These are phyloP conservation scores for Lasioglossum pauxillum DNA, from an alignment of 2,888 invertebrate genomes.

Conservation along the genomic window DNA sequence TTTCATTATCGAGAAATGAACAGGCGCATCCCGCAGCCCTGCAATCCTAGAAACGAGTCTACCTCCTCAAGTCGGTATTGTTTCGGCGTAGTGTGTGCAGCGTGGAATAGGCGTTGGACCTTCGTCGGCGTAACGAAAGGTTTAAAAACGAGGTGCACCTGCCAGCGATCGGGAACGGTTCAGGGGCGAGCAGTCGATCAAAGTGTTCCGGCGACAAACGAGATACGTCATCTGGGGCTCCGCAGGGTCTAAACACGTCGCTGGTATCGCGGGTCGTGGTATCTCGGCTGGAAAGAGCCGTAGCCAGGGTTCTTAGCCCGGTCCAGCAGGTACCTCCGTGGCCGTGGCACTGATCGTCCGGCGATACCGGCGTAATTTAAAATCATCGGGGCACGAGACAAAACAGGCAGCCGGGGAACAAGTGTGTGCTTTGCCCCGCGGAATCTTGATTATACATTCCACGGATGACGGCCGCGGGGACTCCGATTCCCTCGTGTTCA, in stretches of 20 bases:
- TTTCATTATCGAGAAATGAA: too few species aligned
- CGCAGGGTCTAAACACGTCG: slow-evolving; percentile 65
- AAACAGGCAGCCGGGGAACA: slow-evolving; percentile 78
- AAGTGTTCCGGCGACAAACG: slow-evolving; percentile 41
- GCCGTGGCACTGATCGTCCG: slow-evolving; percentile 78
- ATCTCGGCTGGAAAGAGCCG: slow-evolving; percentile 74
- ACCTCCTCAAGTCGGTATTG: not conserved
- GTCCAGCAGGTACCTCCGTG: slow-evolving; percentile 75
- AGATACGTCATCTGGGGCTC: slow-evolving; percentile 51
- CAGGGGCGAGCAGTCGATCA: slow-evolving; percentile 27
- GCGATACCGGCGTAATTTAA: slow-evolving; percentile 81
- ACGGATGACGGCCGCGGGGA: slow-evolving; percentile 71
- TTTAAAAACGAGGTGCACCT: slow-evolving; percentile 9
- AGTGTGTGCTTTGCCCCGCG: slow-evolving; percentile 76
- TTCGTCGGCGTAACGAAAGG: not conserved
- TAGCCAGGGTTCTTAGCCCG: slow-evolving; percentile 71
- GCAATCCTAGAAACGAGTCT: too few species aligned
- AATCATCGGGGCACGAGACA: slow-evolving; percentile 81
- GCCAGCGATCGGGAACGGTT: not conserved
- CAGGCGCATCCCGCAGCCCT: too few species aligned
- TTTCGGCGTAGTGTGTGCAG: not conserved
- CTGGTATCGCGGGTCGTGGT: slow-evolving; percentile 70
- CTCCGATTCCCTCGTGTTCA: slow-evolving; percentile 38
- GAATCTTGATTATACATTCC: slow-evolving; percentile 82
- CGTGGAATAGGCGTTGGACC: not conserved